Percentiles rank a stretch among this genome's conserved stretches.
phyloP scores from a whole-genome alignment of 1,140 invertebrate species.

The Neodiprion fabricii region DNA sequence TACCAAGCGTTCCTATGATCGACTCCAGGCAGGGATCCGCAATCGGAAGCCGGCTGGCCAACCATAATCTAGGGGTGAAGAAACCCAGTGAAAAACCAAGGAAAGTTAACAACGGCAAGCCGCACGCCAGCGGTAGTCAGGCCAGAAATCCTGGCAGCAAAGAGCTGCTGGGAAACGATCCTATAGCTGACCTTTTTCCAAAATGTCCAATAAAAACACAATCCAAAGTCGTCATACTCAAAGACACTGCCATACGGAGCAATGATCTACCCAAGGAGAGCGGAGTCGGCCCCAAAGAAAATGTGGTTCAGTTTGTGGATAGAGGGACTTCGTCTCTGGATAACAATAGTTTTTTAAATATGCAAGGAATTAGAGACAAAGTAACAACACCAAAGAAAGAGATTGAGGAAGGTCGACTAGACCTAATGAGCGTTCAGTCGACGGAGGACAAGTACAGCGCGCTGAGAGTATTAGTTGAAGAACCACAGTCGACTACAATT shows the following conservation, averaged over 20 bases:
- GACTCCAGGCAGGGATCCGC: slow-evolving; percentile 57
- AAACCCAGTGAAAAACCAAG: slow-evolving; percentile 50
- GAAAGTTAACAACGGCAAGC: slow-evolving; percentile 38
- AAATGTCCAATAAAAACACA: slow-evolving; percentile 56
- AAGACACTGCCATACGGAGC: slow-evolving; percentile 58
- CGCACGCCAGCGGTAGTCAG: slow-evolving; percentile 33
- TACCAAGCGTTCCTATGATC: slow-evolving; percentile 43
- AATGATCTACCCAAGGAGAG: slow-evolving; percentile 39
- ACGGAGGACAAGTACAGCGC: slow-evolving; percentile 62
- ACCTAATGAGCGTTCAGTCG: slow-evolving; percentile 56
- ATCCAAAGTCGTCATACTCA: slow-evolving; percentile 57
- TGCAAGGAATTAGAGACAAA: not conserved
- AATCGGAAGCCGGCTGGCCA: slow-evolving; percentile 61
- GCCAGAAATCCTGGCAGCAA: not conserved
- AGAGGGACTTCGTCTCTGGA: slow-evolving; percentile 26
- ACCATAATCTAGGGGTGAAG: slow-evolving; percentile 61
- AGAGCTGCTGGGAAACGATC: slow-evolving; percentile 26
- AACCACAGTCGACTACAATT: slow-evolving; percentile 31
- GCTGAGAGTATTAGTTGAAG: slow-evolving; percentile 54
- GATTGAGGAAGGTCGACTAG: slow-evolving; percentile 37
- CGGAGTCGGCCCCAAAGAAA: slow-evolving; percentile 26
- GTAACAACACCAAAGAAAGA: slow-evolving; percentile 18
- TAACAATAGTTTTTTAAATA: not conserved
- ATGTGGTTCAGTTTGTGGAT: slow-evolving; percentile 15
- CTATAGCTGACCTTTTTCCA: slow-evolving; percentile 52